phyloP scores from a whole-genome alignment of 2,888 invertebrate genomes.

The Acanthococcus lagerstroemiae region DNA sequence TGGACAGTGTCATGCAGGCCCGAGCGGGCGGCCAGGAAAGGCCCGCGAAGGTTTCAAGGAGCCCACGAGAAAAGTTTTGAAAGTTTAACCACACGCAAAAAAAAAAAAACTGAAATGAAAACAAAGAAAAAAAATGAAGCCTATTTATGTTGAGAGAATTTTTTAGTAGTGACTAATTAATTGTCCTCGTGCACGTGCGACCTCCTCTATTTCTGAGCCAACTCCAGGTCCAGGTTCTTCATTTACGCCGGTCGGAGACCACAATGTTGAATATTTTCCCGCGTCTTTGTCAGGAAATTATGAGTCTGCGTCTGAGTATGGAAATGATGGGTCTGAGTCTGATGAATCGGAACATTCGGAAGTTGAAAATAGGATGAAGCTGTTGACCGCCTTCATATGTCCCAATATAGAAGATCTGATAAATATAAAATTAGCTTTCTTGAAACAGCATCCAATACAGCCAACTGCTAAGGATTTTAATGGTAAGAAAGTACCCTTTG shows the following conservation, averaged over 20 bases:
- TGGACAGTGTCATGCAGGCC: too few relatives aligned
- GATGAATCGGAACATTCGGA: background rate
- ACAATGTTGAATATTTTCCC: background rate
- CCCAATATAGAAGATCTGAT: background rate
- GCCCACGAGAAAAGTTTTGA: too few relatives aligned
- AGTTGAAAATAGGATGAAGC: background rate
- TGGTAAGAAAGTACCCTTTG: constrained; percentile 9
- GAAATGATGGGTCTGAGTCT: too few relatives aligned
- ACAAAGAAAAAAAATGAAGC: too few relatives aligned
- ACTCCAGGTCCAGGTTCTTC: background rate
- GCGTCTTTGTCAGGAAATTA: background rate
- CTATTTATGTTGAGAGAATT: too few relatives aligned
- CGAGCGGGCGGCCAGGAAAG: too few relatives aligned
- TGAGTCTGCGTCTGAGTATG: too few relatives aligned
- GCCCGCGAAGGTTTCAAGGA: too few relatives aligned
- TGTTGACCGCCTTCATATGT: constrained; percentile 1
- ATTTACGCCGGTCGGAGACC: background rate
- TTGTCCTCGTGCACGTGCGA: too few relatives aligned
- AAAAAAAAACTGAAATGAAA: too few relatives aligned
- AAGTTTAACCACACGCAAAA: too few relatives aligned
- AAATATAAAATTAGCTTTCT: constrained; percentile 13
- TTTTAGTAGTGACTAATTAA: too few relatives aligned
- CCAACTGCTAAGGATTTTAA: constrained; percentile 8
- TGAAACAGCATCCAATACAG: constrained; percentile 10
- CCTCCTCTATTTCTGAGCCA: background rate